These are phyloP conservation scores for Bugula neritina DNA, from an alignment of 2,888 invertebrate genomes.

Conservation along the genomic window DNA sequence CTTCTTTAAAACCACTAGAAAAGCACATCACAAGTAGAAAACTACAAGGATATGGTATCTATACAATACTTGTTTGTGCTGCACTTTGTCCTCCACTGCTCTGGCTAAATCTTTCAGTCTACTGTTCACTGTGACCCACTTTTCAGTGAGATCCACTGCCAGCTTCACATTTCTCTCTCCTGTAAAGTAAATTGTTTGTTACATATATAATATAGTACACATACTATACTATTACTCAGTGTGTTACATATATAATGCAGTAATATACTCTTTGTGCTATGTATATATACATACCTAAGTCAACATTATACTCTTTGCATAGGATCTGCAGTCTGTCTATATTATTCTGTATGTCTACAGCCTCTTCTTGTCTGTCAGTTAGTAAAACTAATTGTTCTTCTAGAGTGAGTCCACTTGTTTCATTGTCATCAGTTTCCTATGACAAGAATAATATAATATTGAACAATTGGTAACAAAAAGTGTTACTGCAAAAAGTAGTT, in stretches of 20 bases:
- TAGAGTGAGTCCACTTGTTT: slow-evolving; percentile 53
- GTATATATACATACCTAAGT: not conserved
- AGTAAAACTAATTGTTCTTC: slow-evolving; percentile 55
- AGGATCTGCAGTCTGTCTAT: not conserved
- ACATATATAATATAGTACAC: not conserved
- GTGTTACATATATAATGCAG: no score
- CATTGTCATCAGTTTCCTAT: not conserved
- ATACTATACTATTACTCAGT: no score
- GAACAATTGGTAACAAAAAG: no score
- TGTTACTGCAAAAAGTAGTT: no score
- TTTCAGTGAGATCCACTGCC: not conserved
- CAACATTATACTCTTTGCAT: not conserved
- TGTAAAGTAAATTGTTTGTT: not conserved
- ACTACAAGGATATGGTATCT: no score
- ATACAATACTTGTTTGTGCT: not conserved
- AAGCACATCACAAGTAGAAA: no score
- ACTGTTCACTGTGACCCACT: not conserved
- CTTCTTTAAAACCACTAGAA: no score
- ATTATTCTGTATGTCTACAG: not conserved
- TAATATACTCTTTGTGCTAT: no score
- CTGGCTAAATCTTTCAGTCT: not conserved
- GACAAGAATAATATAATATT: no score
- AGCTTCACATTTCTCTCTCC: not conserved
- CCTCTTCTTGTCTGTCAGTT: slow-evolving; percentile 32
- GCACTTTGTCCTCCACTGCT: slow-evolving; percentile 2